Percentiles rank a stretch among this genome's conserved stretches.
Evolutionary conservation across 2,797 vertebrate genomes (phyloP).

Genomic region (Silurus lanzhouensis): DNA sequence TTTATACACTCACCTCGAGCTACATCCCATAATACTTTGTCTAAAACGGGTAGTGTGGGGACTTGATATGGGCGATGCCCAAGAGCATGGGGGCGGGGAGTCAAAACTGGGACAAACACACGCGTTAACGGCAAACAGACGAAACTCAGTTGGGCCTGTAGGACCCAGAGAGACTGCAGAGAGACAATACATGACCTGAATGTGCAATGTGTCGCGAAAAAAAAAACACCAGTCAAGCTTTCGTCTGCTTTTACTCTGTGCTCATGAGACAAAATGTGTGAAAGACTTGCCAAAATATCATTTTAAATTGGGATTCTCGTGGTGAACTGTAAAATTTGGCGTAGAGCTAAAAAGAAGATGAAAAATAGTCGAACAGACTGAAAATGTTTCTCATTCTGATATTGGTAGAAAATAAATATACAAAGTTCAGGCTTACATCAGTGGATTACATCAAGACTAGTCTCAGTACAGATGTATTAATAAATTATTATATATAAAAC

Average conservation of each 20-base stretch:
- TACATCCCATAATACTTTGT: conserved; percentile 40
- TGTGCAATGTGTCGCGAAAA: neutral
- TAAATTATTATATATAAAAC: too few species aligned
- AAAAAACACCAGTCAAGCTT: neutral
- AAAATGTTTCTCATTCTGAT: neutral
- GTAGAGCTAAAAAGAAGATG: neutral
- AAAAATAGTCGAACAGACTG: neutral
- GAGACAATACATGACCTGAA: neutral
- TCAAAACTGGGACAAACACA: conserved; percentile 38
- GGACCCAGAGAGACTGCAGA: neutral
- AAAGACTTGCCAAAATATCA: neutral
- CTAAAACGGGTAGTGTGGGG: conserved; percentile 24
- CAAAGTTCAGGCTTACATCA: neutral
- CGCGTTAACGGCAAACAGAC: conserved; percentile 30
- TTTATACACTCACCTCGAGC: conserved; percentile 30
- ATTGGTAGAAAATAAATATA: neutral
- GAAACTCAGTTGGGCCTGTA: neutral
- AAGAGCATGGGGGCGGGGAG: conserved; percentile 25
- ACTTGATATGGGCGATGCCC: conserved; percentile 61
- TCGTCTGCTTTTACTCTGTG: neutral
- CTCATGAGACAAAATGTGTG: neutral
- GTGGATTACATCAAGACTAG: neutral
- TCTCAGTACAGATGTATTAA: neutral
- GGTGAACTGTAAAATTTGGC: neutral
- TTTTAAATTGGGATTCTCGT: neutral